Conservation (phyloP, 2,888 invertebrate species). For the Ommatoiulus sabulosus region DNA sequence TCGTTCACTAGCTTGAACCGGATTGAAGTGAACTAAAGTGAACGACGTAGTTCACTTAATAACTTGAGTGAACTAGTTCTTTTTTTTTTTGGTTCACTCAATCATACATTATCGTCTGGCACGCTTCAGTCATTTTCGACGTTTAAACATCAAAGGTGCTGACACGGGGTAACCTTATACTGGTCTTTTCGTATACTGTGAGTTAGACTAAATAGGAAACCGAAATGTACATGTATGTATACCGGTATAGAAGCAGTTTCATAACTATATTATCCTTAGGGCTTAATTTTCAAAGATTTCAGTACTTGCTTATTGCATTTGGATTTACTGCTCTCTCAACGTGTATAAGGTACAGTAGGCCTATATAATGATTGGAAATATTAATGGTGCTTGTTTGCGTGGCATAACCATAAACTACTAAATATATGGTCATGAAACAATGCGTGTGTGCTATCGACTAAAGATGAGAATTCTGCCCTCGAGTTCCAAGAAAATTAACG, state of each 20-base stretch:
- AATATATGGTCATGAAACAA: background rate
- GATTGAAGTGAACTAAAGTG: too few species aligned
- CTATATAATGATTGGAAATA: background rate
- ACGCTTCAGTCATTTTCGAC: too few species aligned
- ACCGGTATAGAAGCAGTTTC: background rate
- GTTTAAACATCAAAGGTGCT: too few species aligned
- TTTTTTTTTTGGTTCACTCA: too few species aligned
- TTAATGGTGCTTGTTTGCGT: background rate
- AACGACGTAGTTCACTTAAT: too few species aligned
- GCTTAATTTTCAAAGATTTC: background rate
- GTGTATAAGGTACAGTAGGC: background rate
- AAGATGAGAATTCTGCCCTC: background rate
- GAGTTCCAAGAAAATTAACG: background rate
- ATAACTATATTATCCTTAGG: background rate
- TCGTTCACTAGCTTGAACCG: too few species aligned
- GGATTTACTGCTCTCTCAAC: background rate
- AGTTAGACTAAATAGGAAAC: background rate
- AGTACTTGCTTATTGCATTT: background rate
- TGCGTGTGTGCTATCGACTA: background rate
- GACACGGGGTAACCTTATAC: too few species aligned
- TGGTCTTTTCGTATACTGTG: background rate
- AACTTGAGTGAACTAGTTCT: too few species aligned
- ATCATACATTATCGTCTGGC: too few species aligned
- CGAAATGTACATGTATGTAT: background rate
- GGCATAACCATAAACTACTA: background rate